Base-by-base conservation (phyloP, 2,888 invertebrate species). In the Melanostoma scalare region DNA sequence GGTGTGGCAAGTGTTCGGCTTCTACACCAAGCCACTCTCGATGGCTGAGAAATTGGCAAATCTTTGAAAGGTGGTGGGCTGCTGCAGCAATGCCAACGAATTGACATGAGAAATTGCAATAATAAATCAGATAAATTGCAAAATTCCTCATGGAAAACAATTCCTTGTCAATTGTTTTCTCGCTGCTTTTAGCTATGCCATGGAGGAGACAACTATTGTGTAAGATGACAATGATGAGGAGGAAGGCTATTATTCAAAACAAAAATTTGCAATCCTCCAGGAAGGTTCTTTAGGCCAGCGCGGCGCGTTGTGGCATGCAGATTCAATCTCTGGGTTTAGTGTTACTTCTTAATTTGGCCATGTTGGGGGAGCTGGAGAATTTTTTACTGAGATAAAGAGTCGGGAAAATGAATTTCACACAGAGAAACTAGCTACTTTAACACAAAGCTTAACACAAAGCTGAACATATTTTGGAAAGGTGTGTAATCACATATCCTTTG, bases 101-200 rank as follows among this genome's bases (percentile, higher is more conserved):
- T 75, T 84, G 78, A 79, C 84, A 84, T 84, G 84, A 84, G 84
- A 84, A 84, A 84, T 84, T 84, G 78, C 78, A 84, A 84, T 67
- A 84, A 84, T 84, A 84, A 84, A 84, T 84, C 84, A 84, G 84
- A 79, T 84, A 84, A 84, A 84, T 84, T 78, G 79, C 78, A 53
- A 84, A 84, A 84, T 84, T 84, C 84, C 74, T 84, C 84, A 71
- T 78, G 74, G 74, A 84, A 74, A 78, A 84, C 78, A 78, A 84
- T 78, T 84, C 84, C 74, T 79, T 74, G 75, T 84, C 84, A 79
- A 79, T 84, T 78, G 84, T 78, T 77, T 77, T 77, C 68, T 77
- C 63, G 68, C 53, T 71, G 33, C 53, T 68, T 74, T 52, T 52
- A 20, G 40, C 35, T 33, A 50, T 6, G 40, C n/a, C 9, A 44